Evolutionary conservation across 2,113 vertebrate genomes (phyloP).

Genomic region (Crypturellus undulatus): DNA sequence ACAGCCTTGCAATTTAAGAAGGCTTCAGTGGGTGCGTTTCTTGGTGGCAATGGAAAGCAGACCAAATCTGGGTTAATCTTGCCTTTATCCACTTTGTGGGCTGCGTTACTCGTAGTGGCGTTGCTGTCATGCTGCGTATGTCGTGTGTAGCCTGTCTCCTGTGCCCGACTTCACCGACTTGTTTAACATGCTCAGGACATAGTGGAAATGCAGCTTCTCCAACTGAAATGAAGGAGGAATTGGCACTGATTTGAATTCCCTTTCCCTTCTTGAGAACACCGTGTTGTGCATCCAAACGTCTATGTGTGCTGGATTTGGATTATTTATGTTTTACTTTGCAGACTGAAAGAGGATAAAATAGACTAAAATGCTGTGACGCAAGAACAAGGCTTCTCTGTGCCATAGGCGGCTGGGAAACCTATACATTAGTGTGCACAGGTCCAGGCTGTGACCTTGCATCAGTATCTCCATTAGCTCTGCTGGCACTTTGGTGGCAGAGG

Average conservation of each 20-base stretch:
- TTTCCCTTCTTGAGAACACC: background rate
- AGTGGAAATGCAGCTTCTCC: background rate
- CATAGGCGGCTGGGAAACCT: background rate
- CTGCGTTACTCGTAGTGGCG: background rate
- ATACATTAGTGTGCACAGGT: accelerated
- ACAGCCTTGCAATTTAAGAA: background rate
- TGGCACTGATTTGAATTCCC: background rate
- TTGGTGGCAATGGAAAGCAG: background rate
- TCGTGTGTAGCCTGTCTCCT: background rate
- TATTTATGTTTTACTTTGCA: background rate
- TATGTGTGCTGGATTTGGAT: background rate
- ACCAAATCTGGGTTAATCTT: background rate
- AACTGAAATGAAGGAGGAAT: background rate
- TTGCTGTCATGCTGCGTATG: background rate
- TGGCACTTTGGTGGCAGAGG: background rate
- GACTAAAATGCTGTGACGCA: background rate
- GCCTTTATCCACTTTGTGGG: background rate
- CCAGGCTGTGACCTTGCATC: background rate
- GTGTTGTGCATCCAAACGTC: background rate
- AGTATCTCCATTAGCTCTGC: background rate
- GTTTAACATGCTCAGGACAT: background rate
- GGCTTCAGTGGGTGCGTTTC: accelerated
- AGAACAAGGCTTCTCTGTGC: background rate
- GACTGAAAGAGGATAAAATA: background rate
- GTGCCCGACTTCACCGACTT: background rate